Conservation (phyloP, 2,113 vertebrate genomes). For the Okapia johnstoni region DNA sequence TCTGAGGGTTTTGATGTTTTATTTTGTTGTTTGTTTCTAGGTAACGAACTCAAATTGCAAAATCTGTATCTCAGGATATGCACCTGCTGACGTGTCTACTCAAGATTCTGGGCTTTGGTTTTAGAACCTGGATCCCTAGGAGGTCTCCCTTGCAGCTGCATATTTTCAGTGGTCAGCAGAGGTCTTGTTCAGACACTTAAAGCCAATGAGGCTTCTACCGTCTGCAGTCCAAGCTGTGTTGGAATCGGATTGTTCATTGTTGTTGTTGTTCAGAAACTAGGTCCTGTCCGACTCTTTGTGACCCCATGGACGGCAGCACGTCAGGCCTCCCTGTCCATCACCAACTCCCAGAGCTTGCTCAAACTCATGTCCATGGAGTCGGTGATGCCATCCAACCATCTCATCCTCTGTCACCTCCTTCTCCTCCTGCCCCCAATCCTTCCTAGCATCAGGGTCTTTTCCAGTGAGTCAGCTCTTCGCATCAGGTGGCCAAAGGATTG, state of each 20-base stretch:
- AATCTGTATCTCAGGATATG: neutral
- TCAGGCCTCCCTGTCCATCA: too few relatives aligned
- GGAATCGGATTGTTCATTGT: neutral
- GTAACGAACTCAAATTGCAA: neutral
- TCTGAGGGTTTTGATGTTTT: neutral
- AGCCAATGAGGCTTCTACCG: neutral
- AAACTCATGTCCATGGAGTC: too few relatives aligned
- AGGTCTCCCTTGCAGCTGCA: neutral
- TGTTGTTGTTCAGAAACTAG: too few relatives aligned
- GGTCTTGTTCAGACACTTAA: neutral
- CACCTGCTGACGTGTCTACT: neutral
- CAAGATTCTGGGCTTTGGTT: neutral
- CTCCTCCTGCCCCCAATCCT: too few relatives aligned
- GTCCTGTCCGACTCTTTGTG: accelerated
- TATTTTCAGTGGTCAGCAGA: neutral
- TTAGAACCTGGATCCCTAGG: neutral
- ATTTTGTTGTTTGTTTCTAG: neutral
- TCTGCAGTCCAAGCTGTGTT: neutral
- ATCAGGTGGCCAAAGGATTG: too few relatives aligned
- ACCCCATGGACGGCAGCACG: too few relatives aligned
- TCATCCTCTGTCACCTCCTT: too few relatives aligned
- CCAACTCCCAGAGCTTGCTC: too few relatives aligned
- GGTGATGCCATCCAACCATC: too few relatives aligned
- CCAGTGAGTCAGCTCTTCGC: too few relatives aligned
- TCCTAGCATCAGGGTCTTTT: too few relatives aligned